Evolutionary conservation across 1,140 invertebrate species (phyloP).

Genomic region (Bombus consobrinus): DNA sequence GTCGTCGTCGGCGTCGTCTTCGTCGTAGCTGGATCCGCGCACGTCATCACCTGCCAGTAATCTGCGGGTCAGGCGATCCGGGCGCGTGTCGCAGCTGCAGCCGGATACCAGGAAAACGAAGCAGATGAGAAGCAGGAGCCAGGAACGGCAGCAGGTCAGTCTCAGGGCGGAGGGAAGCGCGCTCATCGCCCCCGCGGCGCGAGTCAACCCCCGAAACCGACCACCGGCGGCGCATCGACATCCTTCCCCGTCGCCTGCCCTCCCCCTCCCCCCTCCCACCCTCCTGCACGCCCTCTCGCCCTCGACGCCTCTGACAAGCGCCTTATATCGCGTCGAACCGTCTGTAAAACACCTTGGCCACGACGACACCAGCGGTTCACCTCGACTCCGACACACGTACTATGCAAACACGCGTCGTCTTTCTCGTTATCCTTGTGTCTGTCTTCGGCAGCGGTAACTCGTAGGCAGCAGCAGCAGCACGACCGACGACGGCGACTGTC

Average conservation of each 20-base stretch:
- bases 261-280: constrained; percentile 56
- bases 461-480: neutral
- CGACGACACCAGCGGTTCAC: constrained; percentile 1
- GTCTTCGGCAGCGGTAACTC: neutral
- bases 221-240: constrained; percentile 82
- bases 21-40: constrained; percentile 51
- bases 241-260: constrained; percentile 73
- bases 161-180: constrained; percentile 80
- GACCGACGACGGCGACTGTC: neutral
- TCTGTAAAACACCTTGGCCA: neutral
- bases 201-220: constrained; percentile 82
- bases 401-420: neutral
- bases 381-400: neutral
- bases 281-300: constrained; percentile 56
- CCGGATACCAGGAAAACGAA: constrained; percentile 73
- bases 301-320: constrained; percentile 35
- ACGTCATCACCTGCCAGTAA: constrained; percentile 64
- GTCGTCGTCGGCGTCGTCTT: constrained; percentile 59
- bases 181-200: constrained; percentile 83
- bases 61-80: constrained; percentile 33
- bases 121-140: constrained; percentile 72
- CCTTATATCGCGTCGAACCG: constrained; percentile 34
- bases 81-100: constrained; percentile 44
- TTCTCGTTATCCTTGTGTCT: neutral
- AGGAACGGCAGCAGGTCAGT: constrained; percentile 79